Evolutionary conservation across 2,113 vertebrate species (phyloP), one percentile per base, ranked within the genome.

Genomic region (Coracopsis vasa): DNA sequence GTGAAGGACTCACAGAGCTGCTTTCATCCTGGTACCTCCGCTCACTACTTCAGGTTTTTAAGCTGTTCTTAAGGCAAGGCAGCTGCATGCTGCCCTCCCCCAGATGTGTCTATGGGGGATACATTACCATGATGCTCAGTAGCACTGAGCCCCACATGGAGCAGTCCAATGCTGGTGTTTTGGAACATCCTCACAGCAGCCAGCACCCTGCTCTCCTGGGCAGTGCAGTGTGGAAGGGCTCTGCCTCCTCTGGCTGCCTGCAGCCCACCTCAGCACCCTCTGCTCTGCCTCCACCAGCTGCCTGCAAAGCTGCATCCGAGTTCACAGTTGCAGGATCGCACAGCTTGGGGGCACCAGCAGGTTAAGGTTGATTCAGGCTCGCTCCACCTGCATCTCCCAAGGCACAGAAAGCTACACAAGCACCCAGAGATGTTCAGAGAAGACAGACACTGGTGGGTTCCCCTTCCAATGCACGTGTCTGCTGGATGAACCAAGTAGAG

Each of bases 261-360:
- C 54, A 73, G 60, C 44, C 47, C 31, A 12, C 10, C 28, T 9
- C 42, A 19, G 67, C 2, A 6, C 47, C 18, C 44, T 29, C 71
- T 11, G 70, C 45, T 86, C 64, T 51, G 51, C 67, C 45, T 41
- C 39, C 16, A 2, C 18, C 74, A 16, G 58, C 54, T 17, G 70
- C 51, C 67, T 48, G 18, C 11, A 25, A 53, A 44, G 61, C 35
- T 3, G 4, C 28, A 8, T 45, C 25, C 21, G 3, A 12, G 69
- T 33, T 90, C 86, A 72, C 78, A 86, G 69, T 92, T 95, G 90
- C 94, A 2, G 80, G 87, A 58, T 75, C n/a, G 15, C 5, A 7
- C 64, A 95, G 91, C 93, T 86, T 92, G 96, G 90, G 91, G 95
- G 80, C 86, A 92, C 90, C 83, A 66, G 89, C 14, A 90, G 88